Evolutionary conservation across 2,888 invertebrate species (phyloP).

Genomic region (Conus canariensis): DNA sequence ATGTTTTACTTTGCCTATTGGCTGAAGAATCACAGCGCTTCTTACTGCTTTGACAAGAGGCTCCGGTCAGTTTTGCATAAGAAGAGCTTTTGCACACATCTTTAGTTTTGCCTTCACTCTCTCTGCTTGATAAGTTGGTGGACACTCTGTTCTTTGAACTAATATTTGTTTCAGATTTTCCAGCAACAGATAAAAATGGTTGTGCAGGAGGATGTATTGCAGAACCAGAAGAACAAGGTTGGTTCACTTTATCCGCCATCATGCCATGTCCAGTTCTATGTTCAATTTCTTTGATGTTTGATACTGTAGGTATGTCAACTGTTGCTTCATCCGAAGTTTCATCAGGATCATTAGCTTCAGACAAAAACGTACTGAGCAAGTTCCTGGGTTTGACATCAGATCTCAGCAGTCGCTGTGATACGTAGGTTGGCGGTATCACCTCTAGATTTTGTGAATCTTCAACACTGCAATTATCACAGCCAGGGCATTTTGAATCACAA

Average conservation of each 20-base stretch:
- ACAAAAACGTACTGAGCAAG: background rate
- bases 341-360: background rate
- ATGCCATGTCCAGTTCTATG: background rate
- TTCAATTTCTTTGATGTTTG: background rate
- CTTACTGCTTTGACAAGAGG: background rate
- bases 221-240: background rate
- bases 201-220: background rate
- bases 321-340: background rate
- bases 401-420: background rate
- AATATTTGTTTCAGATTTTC: no score
- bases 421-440: conserved; percentile 26
- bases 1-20: background rate
- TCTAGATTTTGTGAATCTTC: conserved; percentile 9
- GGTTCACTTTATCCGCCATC: background rate
- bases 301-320: background rate
- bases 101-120: background rate
- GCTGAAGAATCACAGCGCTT: background rate
- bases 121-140: no score
- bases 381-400: background rate
- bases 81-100: background rate
- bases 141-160: no score
- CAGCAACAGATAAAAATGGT: background rate
- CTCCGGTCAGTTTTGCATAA: background rate
- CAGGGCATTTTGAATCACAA: background rate
- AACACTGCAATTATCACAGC: background rate